Evolutionary conservation across 2,113 vertebrate genomes (phyloP), one percentile per base, ranked within the genome.

Genomic region (Apistogramma diplotaenia): DNA sequence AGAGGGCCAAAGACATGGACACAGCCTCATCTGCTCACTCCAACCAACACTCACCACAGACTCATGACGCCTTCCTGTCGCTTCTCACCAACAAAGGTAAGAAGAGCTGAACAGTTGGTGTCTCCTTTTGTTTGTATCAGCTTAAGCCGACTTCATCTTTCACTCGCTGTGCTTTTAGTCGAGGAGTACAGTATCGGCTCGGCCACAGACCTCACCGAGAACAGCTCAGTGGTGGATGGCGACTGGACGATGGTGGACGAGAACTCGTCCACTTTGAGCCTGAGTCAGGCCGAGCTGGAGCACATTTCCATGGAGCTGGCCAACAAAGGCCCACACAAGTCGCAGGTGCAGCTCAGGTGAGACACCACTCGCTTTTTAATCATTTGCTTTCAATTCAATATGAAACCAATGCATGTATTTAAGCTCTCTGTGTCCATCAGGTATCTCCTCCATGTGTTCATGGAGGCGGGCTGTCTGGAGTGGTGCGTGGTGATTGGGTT

Each of bases 211-310:
- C 89, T 99, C 87, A 99, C 98, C 1, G 98, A 99, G 95, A 99
- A 97, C 79, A 99, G 98, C 93, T 99, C 98, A 7, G 90, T 99
- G 96, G 96, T 98, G 89, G 98, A 99, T 25, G 98, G 98, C 3
- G 98, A 99, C 78, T 99, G 98, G 98, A 99, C 95, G 1, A 94
- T 99, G 96, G 97, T 99, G 6, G 98, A 99, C 73, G 98, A 99
- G 94, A 98, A 97, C 90, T 96, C 97, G 72, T 98, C 97, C 67
- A 96, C 96, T 3, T 91, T 97, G 77, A 97, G 96, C 88, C 93
- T 99, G 89, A 99, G 96, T 21, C 98, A 98, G 84, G 97, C 97
- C 6, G 97, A 99, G 90, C 91, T 99, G 77, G 98, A 99, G 90
- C 98, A 98, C 93, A 97, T 99, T 87, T 99, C 98, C 87, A 97